phyloP scores from a whole-genome alignment of 2,797 vertebrate species.

The Eospalax fontanierii region DNA sequence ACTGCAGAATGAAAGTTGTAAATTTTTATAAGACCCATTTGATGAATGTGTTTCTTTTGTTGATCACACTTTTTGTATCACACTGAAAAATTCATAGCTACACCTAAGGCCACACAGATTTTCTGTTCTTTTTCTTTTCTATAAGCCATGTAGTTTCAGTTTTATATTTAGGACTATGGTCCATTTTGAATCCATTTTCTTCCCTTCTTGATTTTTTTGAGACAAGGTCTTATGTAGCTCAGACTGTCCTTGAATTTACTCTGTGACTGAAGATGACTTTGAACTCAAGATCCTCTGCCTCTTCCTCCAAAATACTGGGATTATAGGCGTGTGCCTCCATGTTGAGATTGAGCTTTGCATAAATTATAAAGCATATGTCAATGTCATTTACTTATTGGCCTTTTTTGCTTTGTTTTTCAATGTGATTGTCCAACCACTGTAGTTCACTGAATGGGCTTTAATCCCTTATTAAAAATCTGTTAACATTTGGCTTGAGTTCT shows the following conservation, averaged over 20 bases:
- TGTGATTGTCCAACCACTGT: neutral
- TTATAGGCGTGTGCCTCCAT: neutral
- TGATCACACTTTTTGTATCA: neutral
- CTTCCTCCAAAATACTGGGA: neutral
- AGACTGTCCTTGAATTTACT: neutral
- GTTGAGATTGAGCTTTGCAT: no score
- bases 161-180: neutral
- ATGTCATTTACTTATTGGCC: no score
- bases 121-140: neutral
- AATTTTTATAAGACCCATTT: neutral
- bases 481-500: neutral
- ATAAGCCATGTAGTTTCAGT: neutral
- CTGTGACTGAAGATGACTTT: neutral
- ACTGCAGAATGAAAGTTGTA: neutral
- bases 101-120: neutral
- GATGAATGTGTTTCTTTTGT: neutral
- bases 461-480: neutral
- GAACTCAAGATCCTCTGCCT: neutral
- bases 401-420: neutral
- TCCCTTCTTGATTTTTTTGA: neutral
- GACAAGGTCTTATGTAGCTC: neutral
- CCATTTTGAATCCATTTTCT: neutral
- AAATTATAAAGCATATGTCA: no score
- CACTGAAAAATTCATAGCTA: neutral
- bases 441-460: neutral